These are phyloP conservation scores for Athene cunicularia DNA, from an alignment of 2,113 vertebrate genomes.

Conservation along the genomic window DNA sequence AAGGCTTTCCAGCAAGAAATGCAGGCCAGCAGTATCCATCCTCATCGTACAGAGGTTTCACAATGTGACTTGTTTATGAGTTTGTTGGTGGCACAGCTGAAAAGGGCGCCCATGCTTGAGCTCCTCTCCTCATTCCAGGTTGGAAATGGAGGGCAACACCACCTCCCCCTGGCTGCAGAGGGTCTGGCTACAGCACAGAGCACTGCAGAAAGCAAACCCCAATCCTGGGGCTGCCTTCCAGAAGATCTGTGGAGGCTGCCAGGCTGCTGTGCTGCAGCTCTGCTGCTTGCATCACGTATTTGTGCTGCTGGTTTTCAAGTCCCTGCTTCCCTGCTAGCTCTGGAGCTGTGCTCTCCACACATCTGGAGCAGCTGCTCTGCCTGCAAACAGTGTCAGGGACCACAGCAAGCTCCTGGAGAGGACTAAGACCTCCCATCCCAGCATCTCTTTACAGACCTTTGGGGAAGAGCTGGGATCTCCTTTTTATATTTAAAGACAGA, in stretches of 20 bases:
- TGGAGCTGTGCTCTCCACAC: not conserved
- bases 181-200: not conserved
- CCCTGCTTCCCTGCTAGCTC: not conserved
- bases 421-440: not conserved
- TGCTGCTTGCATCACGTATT: not conserved
- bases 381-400: not conserved
- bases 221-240: not conserved
- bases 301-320: not conserved
- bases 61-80: not conserved
- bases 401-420: fast-evolving
- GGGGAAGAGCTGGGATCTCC: not conserved
- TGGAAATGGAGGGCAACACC: not conserved
- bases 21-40: not conserved
- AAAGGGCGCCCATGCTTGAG: not conserved
- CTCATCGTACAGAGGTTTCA: not conserved
- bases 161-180: not conserved
- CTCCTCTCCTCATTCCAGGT: not conserved
- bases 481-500: not conserved
- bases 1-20: not conserved
- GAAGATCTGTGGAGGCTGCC: not conserved
- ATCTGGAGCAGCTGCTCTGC: slow-evolving; percentile 15
- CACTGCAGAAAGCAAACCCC: not conserved
- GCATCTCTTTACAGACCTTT: not conserved
- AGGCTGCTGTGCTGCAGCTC: not conserved
- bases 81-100: not conserved